phyloP scores from a whole-genome alignment of 2,797 vertebrate genomes.

The Echiichthys vipera region DNA sequence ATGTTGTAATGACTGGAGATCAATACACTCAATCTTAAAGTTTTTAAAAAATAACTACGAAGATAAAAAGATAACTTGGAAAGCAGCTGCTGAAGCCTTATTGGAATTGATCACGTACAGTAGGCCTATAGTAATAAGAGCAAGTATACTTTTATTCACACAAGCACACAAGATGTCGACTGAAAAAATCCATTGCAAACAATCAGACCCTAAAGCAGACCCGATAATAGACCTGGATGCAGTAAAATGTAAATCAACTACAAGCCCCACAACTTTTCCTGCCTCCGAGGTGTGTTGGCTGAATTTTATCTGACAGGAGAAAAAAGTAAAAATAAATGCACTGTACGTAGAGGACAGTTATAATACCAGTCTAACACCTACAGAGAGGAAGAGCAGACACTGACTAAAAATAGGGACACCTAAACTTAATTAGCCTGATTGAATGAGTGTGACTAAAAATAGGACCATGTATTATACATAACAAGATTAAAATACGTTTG shows the following conservation, averaged over 20 bases:
- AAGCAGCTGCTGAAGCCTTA: constrained; percentile 20
- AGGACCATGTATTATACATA: constrained; percentile 60
- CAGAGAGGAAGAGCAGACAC: constrained; percentile 30
- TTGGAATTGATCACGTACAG: constrained; percentile 28
- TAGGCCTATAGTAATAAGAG: constrained; percentile 16
- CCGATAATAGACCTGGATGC: constrained; percentile 37
- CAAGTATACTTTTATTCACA: constrained; percentile 19
- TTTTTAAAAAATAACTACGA: background rate
- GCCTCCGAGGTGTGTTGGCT: constrained; percentile 33
- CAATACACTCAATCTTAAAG: background rate
- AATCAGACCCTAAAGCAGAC: constrained; percentile 48
- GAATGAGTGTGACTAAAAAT: constrained; percentile 66
- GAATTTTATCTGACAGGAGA: constrained; percentile 19
- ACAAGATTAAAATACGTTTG: constrained; percentile 40
- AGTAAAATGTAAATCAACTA: constrained; percentile 58
- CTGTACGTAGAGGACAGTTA: background rate
- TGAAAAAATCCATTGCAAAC: constrained; percentile 52
- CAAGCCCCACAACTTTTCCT: constrained; percentile 41
- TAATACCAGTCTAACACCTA: constrained; percentile 17
- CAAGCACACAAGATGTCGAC: constrained; percentile 38
- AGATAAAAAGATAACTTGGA: background rate
- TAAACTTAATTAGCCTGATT: constrained; percentile 62
- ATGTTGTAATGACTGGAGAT: background rate
- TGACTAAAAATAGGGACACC: constrained; percentile 51
- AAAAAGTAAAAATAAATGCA: constrained; percentile 12